Evolutionary conservation across 37 sponge, comb jelly and placozoan genomes (phyloP).

Genomic region (Diacarnus erythraeanus): DNA sequence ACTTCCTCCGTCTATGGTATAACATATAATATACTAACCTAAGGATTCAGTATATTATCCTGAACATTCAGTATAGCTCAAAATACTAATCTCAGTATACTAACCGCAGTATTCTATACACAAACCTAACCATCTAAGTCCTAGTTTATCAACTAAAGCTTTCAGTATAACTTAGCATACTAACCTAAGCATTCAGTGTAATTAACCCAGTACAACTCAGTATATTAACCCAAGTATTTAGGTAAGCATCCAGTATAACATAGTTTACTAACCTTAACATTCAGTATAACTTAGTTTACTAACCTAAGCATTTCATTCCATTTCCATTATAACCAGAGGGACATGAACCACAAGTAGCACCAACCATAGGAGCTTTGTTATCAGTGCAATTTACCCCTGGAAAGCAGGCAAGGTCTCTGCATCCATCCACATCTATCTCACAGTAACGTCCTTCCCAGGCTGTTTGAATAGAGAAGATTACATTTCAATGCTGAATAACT

Average conservation of each 20-base stretch:
- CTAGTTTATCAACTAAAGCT: too few relatives aligned
- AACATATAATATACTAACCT: too few relatives aligned
- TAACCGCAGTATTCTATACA: too few relatives aligned
- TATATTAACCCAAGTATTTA: slow-evolving; percentile 26
- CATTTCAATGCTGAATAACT: too few relatives aligned
- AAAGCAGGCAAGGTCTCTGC: slow-evolving; percentile 51
- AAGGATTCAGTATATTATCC: too few relatives aligned
- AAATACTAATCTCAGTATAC: too few relatives aligned
- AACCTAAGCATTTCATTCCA: slow-evolving; percentile 63
- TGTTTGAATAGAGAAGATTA: too few relatives aligned
- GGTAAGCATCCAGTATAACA: too few relatives aligned
- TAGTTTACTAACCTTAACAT: slow-evolving; percentile 31
- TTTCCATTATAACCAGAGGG: slow-evolving; percentile 46
- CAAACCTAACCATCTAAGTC: too few relatives aligned
- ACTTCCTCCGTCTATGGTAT: too few relatives aligned
- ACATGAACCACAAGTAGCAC: slow-evolving; percentile 62
- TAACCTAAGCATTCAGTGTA: neutral
- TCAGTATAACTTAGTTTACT: neutral
- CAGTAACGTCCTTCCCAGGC: slow-evolving; percentile 57
- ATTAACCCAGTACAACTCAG: neutral
- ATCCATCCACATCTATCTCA: slow-evolving; percentile 65
- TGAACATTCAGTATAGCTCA: too few relatives aligned
- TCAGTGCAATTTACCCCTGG: slow-evolving; percentile 56
- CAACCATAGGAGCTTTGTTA: slow-evolving; percentile 46
- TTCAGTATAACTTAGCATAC: too few relatives aligned